Base-by-base conservation (phyloP, 2,113 vertebrate genomes). In the Melospiza melodia region DNA sequence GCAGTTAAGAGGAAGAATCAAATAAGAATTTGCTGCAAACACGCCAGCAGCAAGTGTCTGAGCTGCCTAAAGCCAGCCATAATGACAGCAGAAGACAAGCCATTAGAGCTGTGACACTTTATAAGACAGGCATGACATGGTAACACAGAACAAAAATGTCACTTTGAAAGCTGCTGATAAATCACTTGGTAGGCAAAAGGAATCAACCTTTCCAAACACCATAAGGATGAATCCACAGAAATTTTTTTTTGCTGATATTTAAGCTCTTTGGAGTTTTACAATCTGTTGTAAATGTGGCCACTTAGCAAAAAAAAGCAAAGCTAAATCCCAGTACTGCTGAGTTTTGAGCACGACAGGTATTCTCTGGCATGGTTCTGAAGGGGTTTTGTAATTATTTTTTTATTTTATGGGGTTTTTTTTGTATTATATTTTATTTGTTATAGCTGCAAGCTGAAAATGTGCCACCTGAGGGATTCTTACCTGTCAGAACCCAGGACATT, bases 391-490 rank as follows among this genome's bases (percentile, higher is more conserved):
- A 14, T 31, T 55, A 20, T 31, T 19, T 55, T 31, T 20, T 7
- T 9, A 20, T 33, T 55, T 55, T 13, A 33, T 21, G 33, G 55
- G 19, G 27, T 1, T 6, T 57, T 58, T 23, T 58, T 35, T 4
- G 21, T 35, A 35, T 24, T 35, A 24, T 35, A 15, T 58, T 58
- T 4, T 15, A 58, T 24, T 35, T 24, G 6, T 58, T 35, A 58
- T 4, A 35, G 23, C 21, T 61, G 13, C 51, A 39, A 88, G 30
- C 14, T 57, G 19, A 4, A 31, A 52, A 46, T 0, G 0, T 5
- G 25, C 27, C 68, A 67, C 6, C 31, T 11, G 35, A 44, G 83
- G 79, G 35, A 28, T 9, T 24, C 92, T 97, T 96, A 99, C 99
- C 99, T 99, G 99, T 52, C 1, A 1, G 27, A 2, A 52, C 51